Evolutionary conservation across 2,113 vertebrate species (phyloP), one percentile per base, ranked within the genome.

Genomic region (Mesembrinibis cayennensis): DNA sequence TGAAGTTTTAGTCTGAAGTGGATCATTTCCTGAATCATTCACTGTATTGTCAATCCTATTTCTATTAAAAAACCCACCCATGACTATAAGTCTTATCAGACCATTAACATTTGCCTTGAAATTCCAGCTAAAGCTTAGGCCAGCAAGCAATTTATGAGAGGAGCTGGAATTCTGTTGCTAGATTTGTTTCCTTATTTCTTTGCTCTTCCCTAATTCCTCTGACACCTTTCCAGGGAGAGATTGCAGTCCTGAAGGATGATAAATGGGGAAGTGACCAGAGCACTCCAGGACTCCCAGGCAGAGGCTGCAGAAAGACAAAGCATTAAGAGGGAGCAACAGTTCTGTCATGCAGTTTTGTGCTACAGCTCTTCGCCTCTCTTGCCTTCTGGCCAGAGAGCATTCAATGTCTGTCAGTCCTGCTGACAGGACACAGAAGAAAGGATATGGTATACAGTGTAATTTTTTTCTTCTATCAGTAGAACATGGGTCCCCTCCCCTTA

Each of bases 1-100:
- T 95, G 95, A 97, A 95, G 92, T 88, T 95, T 91, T 49, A 74
- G 50, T 87, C 85, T 89, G 23, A 94, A 97, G 91, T 91, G 77
- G 85, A 96, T 95, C 6, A 97, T 96, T 95, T 95, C 90, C 89
- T 73, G 74, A 95, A 93, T 89, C 56, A 93, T 70, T 89, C 62
- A 89, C 56, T 88, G 53, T 53, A 92, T 81, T 93, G 50, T 78
- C 76, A 88, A 89, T 82, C 85, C 44, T 85, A 88, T 95, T 95
- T 89, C 91, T 85, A 83, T 90, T 74, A 34, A 62, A 80, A 87
- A 80, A 1, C 4, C 11, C 34, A 83, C 59, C 27, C 8, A 2
- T 82, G 80, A 69, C 58, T 92, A 0, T 78, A 81, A 82, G 50
- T 86, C 92, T 97, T 96, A 95, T 88, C 93, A 95, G 62, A 81